These are phyloP conservation scores for Bombus vancouverensis DNA, from an alignment of 1,140 invertebrate species.

Conservation along the genomic window DNA sequence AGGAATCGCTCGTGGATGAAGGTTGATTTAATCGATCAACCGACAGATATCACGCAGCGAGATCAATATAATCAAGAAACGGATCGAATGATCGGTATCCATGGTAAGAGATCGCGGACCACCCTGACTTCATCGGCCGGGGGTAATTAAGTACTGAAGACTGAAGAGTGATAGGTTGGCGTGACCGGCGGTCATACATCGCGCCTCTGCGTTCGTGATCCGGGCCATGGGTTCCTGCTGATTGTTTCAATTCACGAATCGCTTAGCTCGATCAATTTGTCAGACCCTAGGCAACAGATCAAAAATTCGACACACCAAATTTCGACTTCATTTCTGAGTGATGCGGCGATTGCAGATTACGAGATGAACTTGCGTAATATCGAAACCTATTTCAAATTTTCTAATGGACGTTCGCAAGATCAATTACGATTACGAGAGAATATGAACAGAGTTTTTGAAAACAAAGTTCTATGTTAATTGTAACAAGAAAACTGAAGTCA, in stretches of 20 bases:
- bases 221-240: conserved; percentile 67
- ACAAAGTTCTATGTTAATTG: too few species aligned
- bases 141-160: conserved; percentile 77
- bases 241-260: conserved; percentile 70
- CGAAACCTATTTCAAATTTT: too few species aligned
- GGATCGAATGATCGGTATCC: conserved; percentile 64
- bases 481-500: background rate
- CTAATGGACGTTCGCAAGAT: too few species aligned
- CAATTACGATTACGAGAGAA: too few species aligned
- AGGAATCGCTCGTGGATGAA: conserved; percentile 5
- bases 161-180: conserved; percentile 75
- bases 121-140: conserved; percentile 71
- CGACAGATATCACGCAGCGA: conserved; percentile 57
- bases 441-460: too few species aligned
- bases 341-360: background rate
- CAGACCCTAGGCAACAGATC: background rate
- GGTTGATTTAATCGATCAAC: conserved; percentile 59
- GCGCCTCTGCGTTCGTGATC: conserved; percentile 73
- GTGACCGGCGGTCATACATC: conserved; percentile 77
- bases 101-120: conserved; percentile 71
- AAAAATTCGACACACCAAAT: conserved; percentile 31
- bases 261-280: conserved; percentile 60
- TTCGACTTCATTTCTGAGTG: background rate
- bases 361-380: background rate
- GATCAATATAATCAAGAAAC: conserved; percentile 68